Evolutionary conservation across 2,113 vertebrate genomes (phyloP).

Genomic region (Phalacrocorax aristotelis): DNA sequence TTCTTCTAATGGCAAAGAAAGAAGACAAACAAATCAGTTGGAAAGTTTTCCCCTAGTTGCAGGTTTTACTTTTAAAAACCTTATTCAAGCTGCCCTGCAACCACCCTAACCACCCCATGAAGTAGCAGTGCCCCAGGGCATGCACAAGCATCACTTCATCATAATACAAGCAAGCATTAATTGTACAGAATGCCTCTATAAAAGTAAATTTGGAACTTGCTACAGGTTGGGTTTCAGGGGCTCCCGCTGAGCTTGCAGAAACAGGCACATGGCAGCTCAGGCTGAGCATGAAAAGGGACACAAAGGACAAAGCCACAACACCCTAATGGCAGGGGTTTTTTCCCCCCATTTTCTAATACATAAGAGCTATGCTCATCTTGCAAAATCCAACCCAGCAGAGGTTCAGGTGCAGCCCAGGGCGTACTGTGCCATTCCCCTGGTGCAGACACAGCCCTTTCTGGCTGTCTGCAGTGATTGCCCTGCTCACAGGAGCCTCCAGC

Average conservation of each 20-base stretch:
- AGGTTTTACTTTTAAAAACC: neutral
- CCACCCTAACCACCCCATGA: rapidly evolving
- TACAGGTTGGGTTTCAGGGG: rapidly evolving
- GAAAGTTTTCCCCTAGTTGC: neutral
- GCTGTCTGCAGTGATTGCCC: rapidly evolving
- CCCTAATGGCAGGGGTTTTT: too few relatives aligned
- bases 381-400: neutral
- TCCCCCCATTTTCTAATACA: neutral
- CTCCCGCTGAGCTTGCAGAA: neutral
- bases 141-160: rapidly evolving
- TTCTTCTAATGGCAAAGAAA: neutral
- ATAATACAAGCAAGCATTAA: neutral
- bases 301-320: neutral
- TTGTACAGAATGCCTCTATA: neutral
- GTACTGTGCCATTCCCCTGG: neutral
- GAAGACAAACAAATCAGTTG: too few relatives aligned
- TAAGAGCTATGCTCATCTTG: too few relatives aligned
- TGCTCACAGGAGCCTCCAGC: neutral
- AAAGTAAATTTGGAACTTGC: neutral
- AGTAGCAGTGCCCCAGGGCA: neutral
- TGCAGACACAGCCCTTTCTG: neutral
- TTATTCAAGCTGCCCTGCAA: too few relatives aligned
- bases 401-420: neutral
- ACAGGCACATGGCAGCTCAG: neutral
- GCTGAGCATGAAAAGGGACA: neutral